phyloP scores from a whole-genome alignment of 2,888 invertebrate genomes.

The Apamea monoglypha region DNA sequence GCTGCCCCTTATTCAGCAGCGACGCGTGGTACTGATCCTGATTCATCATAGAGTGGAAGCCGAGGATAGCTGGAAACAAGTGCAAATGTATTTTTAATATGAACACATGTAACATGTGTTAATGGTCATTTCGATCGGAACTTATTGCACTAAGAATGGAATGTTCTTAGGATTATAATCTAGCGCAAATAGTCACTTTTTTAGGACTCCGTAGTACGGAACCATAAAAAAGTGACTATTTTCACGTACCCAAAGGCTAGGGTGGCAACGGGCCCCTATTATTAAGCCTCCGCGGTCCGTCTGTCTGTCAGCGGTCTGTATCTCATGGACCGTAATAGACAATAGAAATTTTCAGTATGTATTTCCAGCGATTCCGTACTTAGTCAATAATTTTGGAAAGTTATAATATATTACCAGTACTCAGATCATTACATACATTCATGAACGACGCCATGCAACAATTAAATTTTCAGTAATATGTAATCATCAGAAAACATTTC shows the following conservation, averaged over 20 bases:
- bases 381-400: not conserved
- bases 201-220: too few relatives aligned
- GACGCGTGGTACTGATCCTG: constrained; percentile 99
- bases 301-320: too few relatives aligned
- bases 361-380: not conserved
- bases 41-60: constrained; percentile 99
- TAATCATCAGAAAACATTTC: not conserved
- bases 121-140: not conserved
- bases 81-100: not conserved
- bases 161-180: not conserved
- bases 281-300: too few relatives aligned
- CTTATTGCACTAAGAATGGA: too few relatives aligned
- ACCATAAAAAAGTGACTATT: too few relatives aligned
- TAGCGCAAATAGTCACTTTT: too few relatives aligned
- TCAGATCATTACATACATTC: not conserved
- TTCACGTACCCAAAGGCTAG: too few relatives aligned
- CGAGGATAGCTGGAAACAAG: constrained; percentile 96
- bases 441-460: not conserved
- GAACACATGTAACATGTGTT: too few relatives aligned
- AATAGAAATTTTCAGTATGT: too few relatives aligned
- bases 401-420: not conserved
- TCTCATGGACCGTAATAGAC: too few relatives aligned
- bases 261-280: too few relatives aligned
- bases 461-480: not conserved
- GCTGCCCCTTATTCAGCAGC: constrained; percentile 97